Conservation (phyloP, 64 coral and sea anemone genomes). For the Pocillopora verrucosa region DNA sequence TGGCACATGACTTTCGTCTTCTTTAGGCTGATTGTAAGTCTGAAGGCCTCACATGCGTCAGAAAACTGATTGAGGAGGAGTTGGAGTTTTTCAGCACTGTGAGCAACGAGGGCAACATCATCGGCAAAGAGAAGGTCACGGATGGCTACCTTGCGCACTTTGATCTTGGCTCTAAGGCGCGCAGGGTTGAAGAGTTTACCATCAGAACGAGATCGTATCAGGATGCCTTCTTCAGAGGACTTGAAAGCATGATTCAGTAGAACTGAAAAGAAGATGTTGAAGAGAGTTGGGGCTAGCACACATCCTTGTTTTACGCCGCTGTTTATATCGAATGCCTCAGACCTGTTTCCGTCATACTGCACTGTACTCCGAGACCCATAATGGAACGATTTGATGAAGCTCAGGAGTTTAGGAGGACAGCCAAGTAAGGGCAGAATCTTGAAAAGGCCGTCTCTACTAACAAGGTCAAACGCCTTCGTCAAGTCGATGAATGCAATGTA, state of each 20-base stretch:
- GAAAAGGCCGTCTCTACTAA: slow-evolving; percentile 7
- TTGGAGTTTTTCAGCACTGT: not conserved
- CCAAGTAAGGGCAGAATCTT: not conserved
- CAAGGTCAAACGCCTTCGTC: no score
- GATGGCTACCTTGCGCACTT: not conserved
- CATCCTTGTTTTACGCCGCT: slow-evolving; percentile 14
- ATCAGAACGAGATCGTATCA: not conserved
- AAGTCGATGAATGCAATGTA: no score
- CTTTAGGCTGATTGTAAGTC: not conserved
- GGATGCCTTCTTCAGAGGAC: not conserved
- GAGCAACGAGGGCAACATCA: not conserved
- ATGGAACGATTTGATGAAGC: slow-evolving; percentile 18
- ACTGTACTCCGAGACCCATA: not conserved
- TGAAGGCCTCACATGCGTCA: not conserved
- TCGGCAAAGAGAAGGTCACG: slow-evolving; percentile 10
- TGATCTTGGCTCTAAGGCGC: slow-evolving; percentile 1
- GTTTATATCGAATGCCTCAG: slow-evolving; percentile 21
- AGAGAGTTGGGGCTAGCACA: slow-evolving; percentile 21
- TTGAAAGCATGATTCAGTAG: slow-evolving; percentile 6
- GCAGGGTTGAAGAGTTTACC: slow-evolving; percentile 24
- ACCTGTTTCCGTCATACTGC: not conserved
- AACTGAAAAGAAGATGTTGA: slow-evolving; percentile 9
- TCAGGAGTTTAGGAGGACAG: slow-evolving; percentile 23
- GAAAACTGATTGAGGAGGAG: not conserved
- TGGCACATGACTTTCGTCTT: not conserved